A percentile compares a stretch with the other conserved stretches of the same genome.
Evolutionary conservation across 37 sponge, comb jelly and placozoan species (phyloP).

Genomic region (Diacarnus erythraeanus): DNA sequence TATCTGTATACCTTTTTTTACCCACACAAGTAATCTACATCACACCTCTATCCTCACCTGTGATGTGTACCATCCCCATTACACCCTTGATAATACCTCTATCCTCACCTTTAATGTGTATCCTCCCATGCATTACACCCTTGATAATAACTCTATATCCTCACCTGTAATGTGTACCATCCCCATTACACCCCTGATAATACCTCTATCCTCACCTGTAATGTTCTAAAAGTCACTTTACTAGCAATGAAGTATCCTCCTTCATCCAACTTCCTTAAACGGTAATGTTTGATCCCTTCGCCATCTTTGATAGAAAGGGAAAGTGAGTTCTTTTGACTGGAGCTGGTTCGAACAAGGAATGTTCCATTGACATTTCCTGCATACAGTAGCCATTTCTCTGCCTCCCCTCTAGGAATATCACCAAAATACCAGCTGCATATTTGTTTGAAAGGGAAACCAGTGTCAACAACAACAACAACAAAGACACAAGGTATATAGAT

Average conservation of each 20-base stretch:
- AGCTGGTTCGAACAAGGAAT: slow-evolving; percentile 77
- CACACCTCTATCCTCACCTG: too few species aligned
- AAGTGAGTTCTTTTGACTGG: slow-evolving; percentile 73
- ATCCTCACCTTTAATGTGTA: slow-evolving; percentile 44
- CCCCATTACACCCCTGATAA: neutral
- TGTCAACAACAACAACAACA: too few species aligned
- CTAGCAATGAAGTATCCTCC: slow-evolving; percentile 74
- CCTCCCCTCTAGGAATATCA: slow-evolving; percentile 69
- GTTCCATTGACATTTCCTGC: slow-evolving; percentile 63
- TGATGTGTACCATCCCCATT: neutral
- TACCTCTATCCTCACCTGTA: slow-evolving; percentile 29
- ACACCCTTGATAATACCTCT: neutral
- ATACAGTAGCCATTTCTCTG: slow-evolving; percentile 84
- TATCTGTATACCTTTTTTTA: too few species aligned
- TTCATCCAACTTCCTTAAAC: slow-evolving; percentile 76
- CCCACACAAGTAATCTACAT: too few species aligned
- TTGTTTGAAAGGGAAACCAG: too few species aligned
- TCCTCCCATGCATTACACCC: too few species aligned
- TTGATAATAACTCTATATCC: too few species aligned
- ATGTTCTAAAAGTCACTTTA: slow-evolving; percentile 46
- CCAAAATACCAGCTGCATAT: slow-evolving; percentile 83
- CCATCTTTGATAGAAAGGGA: slow-evolving; percentile 83
- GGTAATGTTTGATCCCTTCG: slow-evolving; percentile 87
- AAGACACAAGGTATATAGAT: too few species aligned
- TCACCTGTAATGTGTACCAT: too few species aligned